Percentiles rank a stretch among this genome's conserved stretches.
Conservation (phyloP, 2,888 invertebrate species). For the Anarsia innoxiella region DNA sequence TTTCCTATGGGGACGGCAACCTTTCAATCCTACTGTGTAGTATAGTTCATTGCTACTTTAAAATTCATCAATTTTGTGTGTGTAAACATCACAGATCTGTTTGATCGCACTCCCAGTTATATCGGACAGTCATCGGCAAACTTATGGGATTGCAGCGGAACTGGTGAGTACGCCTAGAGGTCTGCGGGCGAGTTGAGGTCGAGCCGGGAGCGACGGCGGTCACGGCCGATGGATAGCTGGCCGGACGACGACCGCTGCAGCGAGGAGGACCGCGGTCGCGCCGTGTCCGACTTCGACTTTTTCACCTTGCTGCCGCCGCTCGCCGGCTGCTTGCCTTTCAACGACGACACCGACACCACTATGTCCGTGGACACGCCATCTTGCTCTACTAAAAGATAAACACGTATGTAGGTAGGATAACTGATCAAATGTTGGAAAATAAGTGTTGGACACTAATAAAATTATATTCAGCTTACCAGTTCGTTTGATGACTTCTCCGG, state of each 20-base stretch:
- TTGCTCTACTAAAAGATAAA: conserved; percentile 35
- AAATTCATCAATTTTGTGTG: no score
- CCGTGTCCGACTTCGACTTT: conserved; percentile 62
- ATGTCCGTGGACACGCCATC: conserved; percentile 57
- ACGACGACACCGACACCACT: conserved; percentile 59
- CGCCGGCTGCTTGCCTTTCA: conserved; percentile 70
- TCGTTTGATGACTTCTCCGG: conserved; percentile 68
- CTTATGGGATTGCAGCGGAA: background rate
- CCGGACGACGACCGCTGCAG: conserved; percentile 63
- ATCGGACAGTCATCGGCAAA: background rate
- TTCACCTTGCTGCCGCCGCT: conserved; percentile 64
- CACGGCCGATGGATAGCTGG: conserved; percentile 48
- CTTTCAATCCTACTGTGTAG: no score
- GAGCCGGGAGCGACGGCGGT: conserved; percentile 57
- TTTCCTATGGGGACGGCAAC: no score
- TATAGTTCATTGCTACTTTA: no score
- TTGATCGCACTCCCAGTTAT: background rate
- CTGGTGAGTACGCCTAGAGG: conserved; percentile 30
- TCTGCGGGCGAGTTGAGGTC: conserved; percentile 61
- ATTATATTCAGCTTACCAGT: conserved; percentile 58
- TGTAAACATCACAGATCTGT: conserved; percentile 7
- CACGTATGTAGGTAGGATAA: no score
- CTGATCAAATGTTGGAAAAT: no score
- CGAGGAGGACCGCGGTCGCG: conserved; percentile 57
- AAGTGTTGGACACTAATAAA: no score